Base-by-base conservation (phyloP, 2,888 invertebrate species). In the Pocota personata region DNA sequence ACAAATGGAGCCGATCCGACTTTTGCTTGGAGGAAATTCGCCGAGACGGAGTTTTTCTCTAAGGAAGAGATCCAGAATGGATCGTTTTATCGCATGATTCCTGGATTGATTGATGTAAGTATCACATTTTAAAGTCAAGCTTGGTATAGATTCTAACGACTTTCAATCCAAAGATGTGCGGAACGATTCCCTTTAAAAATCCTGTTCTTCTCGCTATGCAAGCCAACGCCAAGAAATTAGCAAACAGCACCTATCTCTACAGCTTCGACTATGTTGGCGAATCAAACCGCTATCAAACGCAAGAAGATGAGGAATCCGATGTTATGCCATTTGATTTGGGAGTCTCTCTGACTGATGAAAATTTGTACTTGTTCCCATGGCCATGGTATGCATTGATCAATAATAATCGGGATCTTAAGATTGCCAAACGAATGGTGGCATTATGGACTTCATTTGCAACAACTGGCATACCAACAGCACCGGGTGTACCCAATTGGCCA, bases 331-430 rank as follows among this genome's bases (percentile, higher is more conserved):
- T 93, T 87, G 91, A 92, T 67, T 91, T 93, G 89, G 93, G 94
- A 3, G 93, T 94, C 5, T 93, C 94, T 32, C 93, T 95, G 86
- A 94, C 94, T 6, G 94, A 95, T 83, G 95, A 95, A 80, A 92
- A 94, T 50, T 92, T 94, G 14, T 94, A 94, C 87, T 89, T 94
- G 16, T 95, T 94, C 89, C 92, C 92, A 24, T 92, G 91, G 91
- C 92, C 92, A 2, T 89, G 90, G 12, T 88, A 90, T 76, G 89
- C 89, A 2, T 87, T 89, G 30, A 73, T 91, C 0, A 89, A 92
- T 43, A 90, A 91, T 67, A 90, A 90, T 75, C 88, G 90, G 2
- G 93, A 93, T 69, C 87, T 91, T 6, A 90, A 90, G 87, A 89
- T 94, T 12, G 93, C 93, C 4, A 90, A 92, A 32, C 92, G 92